Percentiles rank a stretch among this genome's conserved stretches.
These are phyloP conservation scores for Mallotus villosus DNA, from an alignment of 2,797 vertebrate genomes.

Conservation along the genomic window DNA sequence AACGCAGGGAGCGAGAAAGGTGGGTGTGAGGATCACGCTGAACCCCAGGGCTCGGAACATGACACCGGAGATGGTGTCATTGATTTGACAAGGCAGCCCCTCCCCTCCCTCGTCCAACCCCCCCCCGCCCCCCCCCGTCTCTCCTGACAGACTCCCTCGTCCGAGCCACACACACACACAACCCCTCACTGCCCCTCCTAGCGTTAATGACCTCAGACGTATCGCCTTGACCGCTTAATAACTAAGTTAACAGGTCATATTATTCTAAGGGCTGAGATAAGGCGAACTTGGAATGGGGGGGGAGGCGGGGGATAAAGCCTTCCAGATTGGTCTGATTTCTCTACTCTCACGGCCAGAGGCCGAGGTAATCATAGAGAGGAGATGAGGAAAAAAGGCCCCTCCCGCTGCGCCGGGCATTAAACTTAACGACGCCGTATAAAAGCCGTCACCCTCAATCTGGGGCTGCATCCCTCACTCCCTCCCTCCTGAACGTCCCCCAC, in stretches of 20 bases:
- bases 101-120: constrained; percentile 19
- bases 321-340: constrained; percentile 40
- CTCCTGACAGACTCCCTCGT: constrained; percentile 1
- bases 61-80: constrained; percentile 52
- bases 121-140: constrained; percentile 50
- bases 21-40: constrained; percentile 17
- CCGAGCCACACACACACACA: neutral
- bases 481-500: constrained; percentile 19
- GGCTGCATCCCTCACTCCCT: constrained; percentile 26
- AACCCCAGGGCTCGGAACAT: constrained; percentile 46
- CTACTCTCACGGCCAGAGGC: constrained; percentile 35
- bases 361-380: constrained; percentile 50
- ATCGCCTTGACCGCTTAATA: neutral
- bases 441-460: constrained; percentile 40
- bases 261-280: constrained; percentile 40
- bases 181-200: neutral
- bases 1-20: constrained; percentile 51
- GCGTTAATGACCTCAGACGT: neutral
- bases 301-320: constrained; percentile 34
- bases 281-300: constrained; percentile 9
- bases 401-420: constrained; percentile 55
- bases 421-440: constrained; percentile 61
- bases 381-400: constrained; percentile 51
- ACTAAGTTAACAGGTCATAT: constrained; percentile 36
- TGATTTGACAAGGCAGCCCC: constrained; percentile 41